phyloP scores from a whole-genome alignment of 2,888 invertebrate species.

The Charanyca ferruginea region DNA sequence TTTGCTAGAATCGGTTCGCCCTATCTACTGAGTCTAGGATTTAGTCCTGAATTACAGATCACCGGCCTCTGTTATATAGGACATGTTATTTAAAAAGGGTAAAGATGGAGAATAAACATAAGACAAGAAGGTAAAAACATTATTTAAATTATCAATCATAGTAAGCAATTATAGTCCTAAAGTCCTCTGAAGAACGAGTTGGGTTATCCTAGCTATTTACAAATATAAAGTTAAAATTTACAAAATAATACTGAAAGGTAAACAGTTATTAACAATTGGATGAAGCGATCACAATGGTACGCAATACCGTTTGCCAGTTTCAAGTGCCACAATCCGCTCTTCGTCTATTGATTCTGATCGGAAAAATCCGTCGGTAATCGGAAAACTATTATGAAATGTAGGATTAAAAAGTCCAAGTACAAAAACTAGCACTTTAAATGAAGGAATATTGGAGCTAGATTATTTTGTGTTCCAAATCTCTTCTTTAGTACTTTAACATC shows the following conservation, averaged over 20 bases:
- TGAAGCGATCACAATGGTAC: constrained; percentile 31
- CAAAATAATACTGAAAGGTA: constrained; percentile 5
- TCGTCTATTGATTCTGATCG: constrained; percentile 22
- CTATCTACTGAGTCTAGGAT: neutral
- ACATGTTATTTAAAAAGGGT: no score
- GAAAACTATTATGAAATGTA: constrained; percentile 14
- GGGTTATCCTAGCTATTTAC: neutral
- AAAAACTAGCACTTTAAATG: neutral
- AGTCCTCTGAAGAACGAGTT: neutral
- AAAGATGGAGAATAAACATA: no score
- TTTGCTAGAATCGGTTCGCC: constrained; percentile 1
- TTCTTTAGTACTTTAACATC: neutral
- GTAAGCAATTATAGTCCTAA: neutral
- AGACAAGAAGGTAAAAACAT: no score
- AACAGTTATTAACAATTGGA: constrained; percentile 36
- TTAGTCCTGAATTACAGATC: no score
- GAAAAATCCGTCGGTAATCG: constrained; percentile 22
- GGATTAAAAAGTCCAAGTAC: constrained; percentile 25
- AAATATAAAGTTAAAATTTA: neutral
- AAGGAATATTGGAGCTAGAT: neutral
- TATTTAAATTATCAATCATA: neutral
- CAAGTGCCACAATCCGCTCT: constrained; percentile 11
- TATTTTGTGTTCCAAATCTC: neutral
- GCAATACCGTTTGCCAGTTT: constrained; percentile 18
- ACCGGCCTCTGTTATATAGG: no score